Percentiles rank a stretch among this genome's conserved stretches.
These are phyloP conservation scores for Maccullochella peelii DNA, from an alignment of 2,113 vertebrate species.

Conservation along the genomic window DNA sequence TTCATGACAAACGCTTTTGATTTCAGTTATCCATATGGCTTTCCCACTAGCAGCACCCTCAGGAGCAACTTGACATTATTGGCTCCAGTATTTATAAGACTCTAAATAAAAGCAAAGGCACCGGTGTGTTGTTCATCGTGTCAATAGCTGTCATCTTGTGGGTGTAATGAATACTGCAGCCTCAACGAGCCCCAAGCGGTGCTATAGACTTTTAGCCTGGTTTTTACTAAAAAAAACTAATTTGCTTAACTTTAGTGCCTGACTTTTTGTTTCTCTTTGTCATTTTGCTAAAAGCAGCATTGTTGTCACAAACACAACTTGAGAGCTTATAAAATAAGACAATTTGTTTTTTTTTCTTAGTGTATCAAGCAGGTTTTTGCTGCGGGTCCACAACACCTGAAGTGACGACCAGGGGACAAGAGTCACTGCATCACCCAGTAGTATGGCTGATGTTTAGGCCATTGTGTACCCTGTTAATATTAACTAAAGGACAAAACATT, in stretches of 20 bases:
- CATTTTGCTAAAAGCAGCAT: background rate
- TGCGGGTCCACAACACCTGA: background rate
- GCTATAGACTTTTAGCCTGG: background rate
- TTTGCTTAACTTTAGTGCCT: too few species aligned
- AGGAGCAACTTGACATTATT: background rate
- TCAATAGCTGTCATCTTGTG: background rate
- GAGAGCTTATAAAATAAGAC: background rate
- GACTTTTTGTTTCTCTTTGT: background rate
- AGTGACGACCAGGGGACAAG: background rate
- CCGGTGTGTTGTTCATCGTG: rapidly evolving
- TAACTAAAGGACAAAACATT: too few species aligned
- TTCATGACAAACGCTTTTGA: background rate
- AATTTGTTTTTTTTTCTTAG: too few species aligned
- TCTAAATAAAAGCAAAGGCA: background rate
- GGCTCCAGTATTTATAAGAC: background rate
- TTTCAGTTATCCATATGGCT: background rate
- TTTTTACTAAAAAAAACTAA: background rate
- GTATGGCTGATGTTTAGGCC: background rate
- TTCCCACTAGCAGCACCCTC: background rate
- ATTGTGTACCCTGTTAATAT: too few species aligned
- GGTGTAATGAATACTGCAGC: background rate
- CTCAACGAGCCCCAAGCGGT: background rate
- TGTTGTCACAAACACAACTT: background rate
- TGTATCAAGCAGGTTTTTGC: background rate
- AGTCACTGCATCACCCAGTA: too few species aligned